These are phyloP conservation scores for Cyrtorhinus lividipennis DNA, from an alignment of 1,140 invertebrate genomes.

Conservation along the genomic window DNA sequence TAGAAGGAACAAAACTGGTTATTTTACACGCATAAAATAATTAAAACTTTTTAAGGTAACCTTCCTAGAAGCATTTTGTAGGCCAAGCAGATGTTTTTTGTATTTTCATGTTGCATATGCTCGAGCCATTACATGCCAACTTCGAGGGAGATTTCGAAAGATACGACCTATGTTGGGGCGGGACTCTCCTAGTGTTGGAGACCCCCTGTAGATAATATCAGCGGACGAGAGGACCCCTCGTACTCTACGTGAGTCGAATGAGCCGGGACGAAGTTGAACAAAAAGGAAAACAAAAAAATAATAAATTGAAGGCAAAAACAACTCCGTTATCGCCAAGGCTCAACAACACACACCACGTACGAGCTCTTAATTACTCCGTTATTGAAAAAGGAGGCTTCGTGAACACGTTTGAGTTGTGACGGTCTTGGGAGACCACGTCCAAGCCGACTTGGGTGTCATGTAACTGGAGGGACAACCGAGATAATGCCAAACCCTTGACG, in stretches of 20 bases:
- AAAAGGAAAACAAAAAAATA: too few species aligned
- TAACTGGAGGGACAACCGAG: too few species aligned
- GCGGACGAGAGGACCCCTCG: neutral
- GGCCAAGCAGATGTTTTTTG: neutral
- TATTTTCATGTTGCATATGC: neutral
- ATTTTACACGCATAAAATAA: too few species aligned
- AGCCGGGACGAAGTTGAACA: neutral
- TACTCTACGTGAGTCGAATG: conserved; percentile 3
- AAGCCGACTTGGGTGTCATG: too few species aligned
- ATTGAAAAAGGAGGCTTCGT: neutral
- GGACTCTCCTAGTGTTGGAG: too few species aligned
- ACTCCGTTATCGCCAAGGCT: neutral
- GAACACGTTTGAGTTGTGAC: too few species aligned
- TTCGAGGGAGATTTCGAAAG: neutral
- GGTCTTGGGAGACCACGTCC: too few species aligned
- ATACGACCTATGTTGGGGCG: neutral
- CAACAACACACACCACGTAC: neutral
- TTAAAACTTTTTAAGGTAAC: too few species aligned
- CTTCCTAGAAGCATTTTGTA: neutral
- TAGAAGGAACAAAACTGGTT: too few species aligned
- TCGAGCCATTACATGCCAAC: neutral
- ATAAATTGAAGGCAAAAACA: too few species aligned
- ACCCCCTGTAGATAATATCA: neutral
- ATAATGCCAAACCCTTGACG: too few species aligned
- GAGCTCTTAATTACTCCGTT: conserved; percentile 1